A percentile compares a stretch with the other conserved stretches of the same genome.
These are phyloP conservation scores for Rhyacophila evoluta DNA, from an alignment of 2,888 invertebrate species.

Conservation along the genomic window DNA sequence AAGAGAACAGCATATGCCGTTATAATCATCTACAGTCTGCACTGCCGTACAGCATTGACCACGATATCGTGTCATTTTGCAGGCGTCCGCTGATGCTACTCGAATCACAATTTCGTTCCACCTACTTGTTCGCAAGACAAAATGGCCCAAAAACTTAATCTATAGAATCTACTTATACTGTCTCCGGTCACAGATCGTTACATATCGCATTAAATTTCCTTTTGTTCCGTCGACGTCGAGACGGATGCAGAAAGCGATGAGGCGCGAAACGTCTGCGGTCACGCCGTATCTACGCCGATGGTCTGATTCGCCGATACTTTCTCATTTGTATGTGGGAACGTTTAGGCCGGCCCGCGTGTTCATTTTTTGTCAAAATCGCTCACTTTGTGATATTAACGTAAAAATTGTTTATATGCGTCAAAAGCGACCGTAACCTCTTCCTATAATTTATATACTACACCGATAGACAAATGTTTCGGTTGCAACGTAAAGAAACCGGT, in stretches of 20 bases:
- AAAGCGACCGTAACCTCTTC: no score
- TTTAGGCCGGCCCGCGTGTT: no score
- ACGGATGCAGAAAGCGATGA: conserved; percentile 13
- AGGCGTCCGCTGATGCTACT: neutral
- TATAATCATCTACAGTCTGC: no score
- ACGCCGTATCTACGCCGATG: neutral
- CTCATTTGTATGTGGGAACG: neutral
- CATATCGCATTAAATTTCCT: neutral
- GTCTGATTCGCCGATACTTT: neutral
- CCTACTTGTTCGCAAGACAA: neutral
- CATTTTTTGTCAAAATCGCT: no score
- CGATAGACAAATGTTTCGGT: no score
- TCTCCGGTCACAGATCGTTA: conserved; percentile 22
- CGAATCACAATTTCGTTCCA: neutral
- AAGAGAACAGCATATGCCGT: no score
- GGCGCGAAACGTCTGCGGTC: conserved; percentile 18
- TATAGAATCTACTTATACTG: neutral
- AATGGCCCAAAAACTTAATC: neutral
- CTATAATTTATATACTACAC: no score
- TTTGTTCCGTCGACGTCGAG: neutral
- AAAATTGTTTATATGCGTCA: no score
- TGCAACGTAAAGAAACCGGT: no score
- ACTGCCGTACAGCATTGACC: no score
- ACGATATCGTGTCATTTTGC: no score
- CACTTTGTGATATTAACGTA: no score